Base-by-base conservation (phyloP, 2,797 vertebrate species). In the Pipistrellus kuhlii region DNA sequence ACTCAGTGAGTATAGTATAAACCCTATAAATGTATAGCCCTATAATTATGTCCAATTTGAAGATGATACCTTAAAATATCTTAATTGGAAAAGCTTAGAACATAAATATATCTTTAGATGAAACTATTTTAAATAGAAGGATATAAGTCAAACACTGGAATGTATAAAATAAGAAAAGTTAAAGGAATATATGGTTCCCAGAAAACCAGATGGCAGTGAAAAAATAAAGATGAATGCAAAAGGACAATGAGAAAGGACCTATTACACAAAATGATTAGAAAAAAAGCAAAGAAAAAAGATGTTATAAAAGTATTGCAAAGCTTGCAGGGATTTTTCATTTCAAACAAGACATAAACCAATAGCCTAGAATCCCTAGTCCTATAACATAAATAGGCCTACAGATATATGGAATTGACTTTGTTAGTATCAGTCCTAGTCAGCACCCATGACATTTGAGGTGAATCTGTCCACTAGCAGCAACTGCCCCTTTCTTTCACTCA, bases 331-430 rank as follows among this genome's bases (percentile, higher is more conserved):
- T 83, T 85, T 96, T 46, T 78, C 35, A 77, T 15, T 10, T 64
- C 84, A 93, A 85, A 91, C 30, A 53, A 95, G 46, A 91, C 30
- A 83, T 46, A 92, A 86, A 82, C n/a, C 59, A 90, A 75, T 38
- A 85, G 6, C 18, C 72, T 32, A 66, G 9, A 2, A 75, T 35
- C 66, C 38, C 62, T 59, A 17, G 21, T 32, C 3, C 46, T 91
- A 59, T 32, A 71, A n/a, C 6, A 69, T 55, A 6, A 2, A 2
- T n/a, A 44, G 30, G 10, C n/a, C 27, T 20, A 1, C 80, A 84
- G 32, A 48, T 77, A 83, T 44, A 53, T 91, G 46, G 25, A 85
- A 57, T 38, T 55, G 23, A 38, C 32, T 68, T 71, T 64, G 13
- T 44, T 85, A 1, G 15, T 83, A 41, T 93, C 41, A 88, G 80